Evolutionary conservation across 2,797 vertebrate genomes (phyloP).

Genomic region (Myiotriccus ornatus): DNA sequence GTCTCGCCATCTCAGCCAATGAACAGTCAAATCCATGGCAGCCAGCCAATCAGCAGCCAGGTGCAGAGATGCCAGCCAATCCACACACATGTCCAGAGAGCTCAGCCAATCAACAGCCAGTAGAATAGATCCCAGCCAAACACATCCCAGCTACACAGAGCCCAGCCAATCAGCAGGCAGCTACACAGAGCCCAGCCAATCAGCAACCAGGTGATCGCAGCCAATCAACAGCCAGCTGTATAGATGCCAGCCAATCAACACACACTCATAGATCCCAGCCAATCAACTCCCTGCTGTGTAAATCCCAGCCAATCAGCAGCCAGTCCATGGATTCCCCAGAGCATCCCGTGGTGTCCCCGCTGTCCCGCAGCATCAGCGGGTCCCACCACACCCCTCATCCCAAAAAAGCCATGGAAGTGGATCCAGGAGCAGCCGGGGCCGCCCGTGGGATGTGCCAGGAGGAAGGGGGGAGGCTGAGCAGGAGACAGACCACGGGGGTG

Average conservation of each 20-base stretch:
- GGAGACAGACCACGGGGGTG: too few relatives aligned
- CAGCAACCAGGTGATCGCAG: neutral
- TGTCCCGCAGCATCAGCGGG: too few relatives aligned
- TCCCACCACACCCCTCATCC: accelerated
- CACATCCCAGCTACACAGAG: accelerated
- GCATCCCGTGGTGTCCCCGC: neutral
- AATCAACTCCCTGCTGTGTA: too few relatives aligned
- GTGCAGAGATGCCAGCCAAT: neutral
- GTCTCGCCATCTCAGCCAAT: neutral
- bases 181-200: neutral
- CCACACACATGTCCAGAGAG: too few relatives aligned
- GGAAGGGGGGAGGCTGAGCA: neutral
- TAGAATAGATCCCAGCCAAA: accelerated
- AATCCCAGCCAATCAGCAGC: neutral
- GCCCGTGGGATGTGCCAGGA: neutral
- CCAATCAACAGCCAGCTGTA: neutral
- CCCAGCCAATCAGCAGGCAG: neutral
- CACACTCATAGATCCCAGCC: accelerated
- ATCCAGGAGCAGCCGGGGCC: accelerated
- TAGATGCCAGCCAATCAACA: neutral
- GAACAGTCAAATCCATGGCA: neutral
- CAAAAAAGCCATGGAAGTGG: accelerated
- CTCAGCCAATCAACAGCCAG: neutral
- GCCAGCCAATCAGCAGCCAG: neutral
- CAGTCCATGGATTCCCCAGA: neutral